Evolutionary conservation across 1,140 invertebrate genomes (phyloP).

Genomic region (Papilio polytes): DNA sequence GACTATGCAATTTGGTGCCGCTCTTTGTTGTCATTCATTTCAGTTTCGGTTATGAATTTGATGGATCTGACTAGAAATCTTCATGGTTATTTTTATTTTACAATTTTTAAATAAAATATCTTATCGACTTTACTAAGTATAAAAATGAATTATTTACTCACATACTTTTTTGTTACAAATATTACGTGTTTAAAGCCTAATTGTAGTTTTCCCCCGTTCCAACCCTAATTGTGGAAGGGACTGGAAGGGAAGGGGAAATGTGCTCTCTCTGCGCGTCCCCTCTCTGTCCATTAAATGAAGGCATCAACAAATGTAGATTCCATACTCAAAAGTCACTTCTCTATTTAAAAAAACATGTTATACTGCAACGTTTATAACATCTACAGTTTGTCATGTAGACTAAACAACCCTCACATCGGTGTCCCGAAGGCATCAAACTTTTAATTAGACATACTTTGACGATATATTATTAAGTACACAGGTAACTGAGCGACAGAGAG

Average conservation of each 20-base stretch:
- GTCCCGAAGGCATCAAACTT: constrained; percentile 43
- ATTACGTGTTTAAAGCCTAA: too few species aligned
- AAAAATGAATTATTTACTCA: too few species aligned
- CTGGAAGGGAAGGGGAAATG: too few species aligned
- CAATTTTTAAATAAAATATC: not conserved
- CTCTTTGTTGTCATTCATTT: constrained; percentile 53
- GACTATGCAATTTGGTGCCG: constrained; percentile 65
- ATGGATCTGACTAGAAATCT: constrained; percentile 42
- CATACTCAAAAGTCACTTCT: not conserved
- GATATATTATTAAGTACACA: constrained; percentile 43
- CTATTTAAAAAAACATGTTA: not conserved
- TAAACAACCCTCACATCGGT: not conserved
- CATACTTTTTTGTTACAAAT: too few species aligned
- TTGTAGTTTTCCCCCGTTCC: too few species aligned
- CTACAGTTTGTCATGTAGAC: not conserved
- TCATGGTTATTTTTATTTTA: constrained; percentile 20
- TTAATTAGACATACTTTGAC: constrained; percentile 46
- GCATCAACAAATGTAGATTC: not conserved
- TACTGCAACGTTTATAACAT: not conserved
- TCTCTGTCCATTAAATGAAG: too few species aligned
- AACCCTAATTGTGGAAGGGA: too few species aligned
- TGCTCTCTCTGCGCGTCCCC: too few species aligned
- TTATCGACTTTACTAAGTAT: too few species aligned
- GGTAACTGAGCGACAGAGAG: constrained; percentile 11
- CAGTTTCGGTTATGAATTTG: constrained; percentile 35